Base-by-base conservation (phyloP, 35 echinoderm and acorn worm species). In the Stichopus chloronotus region DNA sequence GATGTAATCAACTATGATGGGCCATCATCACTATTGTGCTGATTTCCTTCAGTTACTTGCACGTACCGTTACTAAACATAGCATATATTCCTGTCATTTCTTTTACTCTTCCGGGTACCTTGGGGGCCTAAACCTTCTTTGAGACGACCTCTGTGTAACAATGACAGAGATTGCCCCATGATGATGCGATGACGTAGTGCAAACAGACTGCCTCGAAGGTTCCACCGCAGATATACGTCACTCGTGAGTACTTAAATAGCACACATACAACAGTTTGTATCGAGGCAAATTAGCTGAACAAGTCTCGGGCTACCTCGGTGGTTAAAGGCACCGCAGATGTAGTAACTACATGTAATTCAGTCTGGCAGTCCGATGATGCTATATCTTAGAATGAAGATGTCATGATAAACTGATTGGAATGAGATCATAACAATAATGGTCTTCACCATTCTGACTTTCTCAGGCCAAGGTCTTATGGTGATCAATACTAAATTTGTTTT, bases 101-200 rank as follows among this genome's bases (percentile, higher is more conserved):
- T 14, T 4, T 61, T 14, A 4, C 14, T 61, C 8, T 61, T 61
- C 14, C 8, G 59, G 59, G 59, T 61, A 61, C 59, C 59, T 61
- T 61, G 8, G 59, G 59, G 59, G 14, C 59, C 59, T 61, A 61
- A 61, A 43, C 14, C 14, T 61, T 61, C 14, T 61, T 4, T 10
- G 8, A 61, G 8, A 10, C 14, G 59, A 61, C 11, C 68, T 20
- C 68, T 72, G 2, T n/a, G 6, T 14, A 72, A n/a, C 17, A 6
- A 61, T 61, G 20, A 16, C 69, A 74, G 22, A 74, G 69, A 74
- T 7, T 74, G 19, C 4, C 57, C 9, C 8, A 85, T 55, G 16
- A 16, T 85, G 82, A 59, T 85, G 82, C 22, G n/a, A 85, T 85
- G 82, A 85, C 82, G 82, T 56, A 14, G 56, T 17, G 8, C 6